Percentiles rank a stretch among this genome's conserved stretches.
Conservation (phyloP, 2,113 vertebrate genomes). For the Tachuris rubrigastra region DNA sequence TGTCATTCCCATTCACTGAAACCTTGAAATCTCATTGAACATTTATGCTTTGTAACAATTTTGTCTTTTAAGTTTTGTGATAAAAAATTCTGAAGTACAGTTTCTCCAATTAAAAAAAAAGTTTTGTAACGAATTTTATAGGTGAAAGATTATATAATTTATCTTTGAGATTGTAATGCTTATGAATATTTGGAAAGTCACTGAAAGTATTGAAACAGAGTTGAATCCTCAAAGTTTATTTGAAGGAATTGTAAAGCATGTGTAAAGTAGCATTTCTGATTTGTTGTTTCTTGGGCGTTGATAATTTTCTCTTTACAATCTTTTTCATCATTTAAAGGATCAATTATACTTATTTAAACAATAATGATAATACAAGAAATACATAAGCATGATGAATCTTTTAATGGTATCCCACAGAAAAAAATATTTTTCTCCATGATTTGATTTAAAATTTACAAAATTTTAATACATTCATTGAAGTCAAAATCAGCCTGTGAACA, state of each 20-base stretch:
- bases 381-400: background rate
- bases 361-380: background rate
- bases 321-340: background rate
- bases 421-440: background rate
- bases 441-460: background rate
- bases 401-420: background rate
- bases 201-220: background rate
- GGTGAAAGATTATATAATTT: background rate
- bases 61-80: background rate
- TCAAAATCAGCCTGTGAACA: background rate
- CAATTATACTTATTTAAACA: background rate
- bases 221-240: background rate
- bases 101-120: background rate
- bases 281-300: background rate
- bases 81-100: background rate
- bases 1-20: background rate
- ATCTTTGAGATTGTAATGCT: background rate
- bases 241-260: background rate
- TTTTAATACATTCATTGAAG: background rate
- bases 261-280: background rate
- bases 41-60: background rate
- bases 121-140: background rate
- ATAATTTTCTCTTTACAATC: background rate
- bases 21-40: background rate
- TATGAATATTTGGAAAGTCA: background rate